Base-by-base conservation (phyloP, 1,140 invertebrate genomes). In the Augochlora pura region DNA sequence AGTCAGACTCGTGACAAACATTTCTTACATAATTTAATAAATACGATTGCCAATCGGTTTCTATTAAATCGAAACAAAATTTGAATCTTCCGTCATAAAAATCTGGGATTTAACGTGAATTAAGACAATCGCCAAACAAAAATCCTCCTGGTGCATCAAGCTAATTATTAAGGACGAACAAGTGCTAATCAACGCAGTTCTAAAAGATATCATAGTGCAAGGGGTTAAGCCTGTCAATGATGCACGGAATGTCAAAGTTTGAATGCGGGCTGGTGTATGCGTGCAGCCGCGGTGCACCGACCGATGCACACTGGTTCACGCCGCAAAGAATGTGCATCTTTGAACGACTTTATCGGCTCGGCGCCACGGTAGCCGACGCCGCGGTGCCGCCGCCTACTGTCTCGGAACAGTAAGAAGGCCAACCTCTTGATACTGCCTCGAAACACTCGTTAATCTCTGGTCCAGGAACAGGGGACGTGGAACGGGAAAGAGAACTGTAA, bases 361-460 rank as follows among this genome's bases (percentile, higher is more conserved):
- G 52, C 77, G 70, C 69, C 77, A 25, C 52, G 12, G 42, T 77
- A 54, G n/a, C 77, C 23, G 77, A 54, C 77, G 77, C 77, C 70
- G 21, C 60, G 46, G 63, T 67, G 77, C 77, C 63, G 77, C 77
- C 77, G 39, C 42, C 52, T 52, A 79, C 66, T 79, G 71, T 60
- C 70, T 66, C 9, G 54, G 27, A 74, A 59, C 70, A 57, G 60
- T 5, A 8, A 78, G 67, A 42, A 27, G 23, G 52, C 27, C 54
- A 68, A 49, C n/a, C 57, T 42, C 69, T 72, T 52, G 70, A 72
- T 75, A 49, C 46, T 74, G 60, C 79, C 73, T 72, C 75, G 74
- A 78, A 81, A 71, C 80, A 84, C 73, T 84, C 82, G 80, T 84
- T 84, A 84, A 84, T 84, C 82, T 82, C 32, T 42, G 52, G 42